Percentiles rank a stretch among this genome's conserved stretches.
Evolutionary conservation across 2,113 vertebrate species (phyloP).

Genomic region (Puntigrus tetrazona): DNA sequence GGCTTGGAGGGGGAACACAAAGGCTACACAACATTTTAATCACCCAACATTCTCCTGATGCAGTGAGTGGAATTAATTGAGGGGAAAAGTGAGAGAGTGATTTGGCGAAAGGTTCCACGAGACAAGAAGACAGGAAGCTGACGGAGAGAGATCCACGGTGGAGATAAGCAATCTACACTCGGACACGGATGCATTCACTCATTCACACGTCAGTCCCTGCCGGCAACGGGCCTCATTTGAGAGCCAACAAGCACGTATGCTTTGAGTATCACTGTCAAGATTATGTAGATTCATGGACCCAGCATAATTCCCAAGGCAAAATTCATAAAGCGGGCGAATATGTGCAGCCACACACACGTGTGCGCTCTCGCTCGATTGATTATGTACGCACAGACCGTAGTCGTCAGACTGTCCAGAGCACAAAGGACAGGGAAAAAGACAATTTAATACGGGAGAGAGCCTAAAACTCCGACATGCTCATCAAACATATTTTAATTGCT

Average conservation of each 20-base stretch:
- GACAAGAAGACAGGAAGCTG: not conserved
- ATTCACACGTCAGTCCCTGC: not conserved
- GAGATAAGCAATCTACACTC: constrained; percentile 10
- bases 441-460: constrained; percentile 10
- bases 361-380: not conserved
- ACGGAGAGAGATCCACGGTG: not conserved
- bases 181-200: constrained; percentile 5
- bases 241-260: not conserved
- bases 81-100: not conserved
- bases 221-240: not conserved
- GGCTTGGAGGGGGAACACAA: constrained; percentile 53
- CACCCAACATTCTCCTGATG: constrained; percentile 52
- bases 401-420: not conserved
- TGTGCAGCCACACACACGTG: not conserved
- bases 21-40: constrained; percentile 59
- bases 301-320: not conserved
- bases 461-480: constrained; percentile 11
- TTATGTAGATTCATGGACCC: not conserved
- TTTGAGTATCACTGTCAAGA: constrained; percentile 16
- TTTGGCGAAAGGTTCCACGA: not conserved
- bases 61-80: constrained; percentile 51
- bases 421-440: constrained; percentile 12
- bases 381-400: constrained; percentile 15
- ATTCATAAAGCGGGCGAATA: not conserved
- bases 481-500: constrained; percentile 40